phyloP scores from a whole-genome alignment of 2,888 invertebrate genomes.

The Aromia moschata region DNA sequence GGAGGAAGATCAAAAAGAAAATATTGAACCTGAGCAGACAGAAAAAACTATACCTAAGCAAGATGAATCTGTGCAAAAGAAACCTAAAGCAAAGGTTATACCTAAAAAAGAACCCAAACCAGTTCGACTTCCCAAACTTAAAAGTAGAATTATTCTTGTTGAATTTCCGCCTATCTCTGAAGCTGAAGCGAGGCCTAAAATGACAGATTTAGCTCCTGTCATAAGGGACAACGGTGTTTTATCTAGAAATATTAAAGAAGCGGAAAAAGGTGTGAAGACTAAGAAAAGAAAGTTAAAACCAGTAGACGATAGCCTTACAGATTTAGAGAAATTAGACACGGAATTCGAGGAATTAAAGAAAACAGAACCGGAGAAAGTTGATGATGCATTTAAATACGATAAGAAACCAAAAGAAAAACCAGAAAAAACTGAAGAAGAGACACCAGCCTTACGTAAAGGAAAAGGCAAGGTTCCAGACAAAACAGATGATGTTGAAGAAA shows the following conservation, averaged over 20 bases:
- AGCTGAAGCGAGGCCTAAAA: conserved; percentile 43
- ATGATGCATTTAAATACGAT: conserved; percentile 44
- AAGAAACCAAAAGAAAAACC: conserved; percentile 54
- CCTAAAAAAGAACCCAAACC: conserved; percentile 48
- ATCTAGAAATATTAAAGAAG: conserved; percentile 62
- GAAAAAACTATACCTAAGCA: conserved; percentile 1
- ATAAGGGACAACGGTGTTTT: conserved; percentile 72
- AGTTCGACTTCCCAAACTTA: conserved; percentile 70
- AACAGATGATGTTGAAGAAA: conserved; percentile 58
- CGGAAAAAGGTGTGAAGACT: conserved; percentile 41
- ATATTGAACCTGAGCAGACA: conserved; percentile 14
- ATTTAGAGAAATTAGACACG: conserved; percentile 43
- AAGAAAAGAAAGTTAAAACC: conserved; percentile 52
- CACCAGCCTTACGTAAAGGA: conserved; percentile 67
- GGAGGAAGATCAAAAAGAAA: conserved; percentile 40
- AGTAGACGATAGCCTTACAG: conserved; percentile 41
- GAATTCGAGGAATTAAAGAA: conserved; percentile 48
- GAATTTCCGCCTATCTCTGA: conserved; percentile 58
- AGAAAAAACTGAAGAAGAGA: conserved; percentile 46
- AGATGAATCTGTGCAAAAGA: conserved; percentile 65
- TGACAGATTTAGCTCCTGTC: conserved; percentile 62
- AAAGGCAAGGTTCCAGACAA: conserved; percentile 62
- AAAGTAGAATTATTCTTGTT: conserved; percentile 65
- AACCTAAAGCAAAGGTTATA: conserved; percentile 46
- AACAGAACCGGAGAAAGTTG: conserved; percentile 35